Percentiles rank a stretch among this genome's conserved stretches.
Evolutionary conservation across 2,113 vertebrate species (phyloP).

Genomic region (Phocoena phocoena): DNA sequence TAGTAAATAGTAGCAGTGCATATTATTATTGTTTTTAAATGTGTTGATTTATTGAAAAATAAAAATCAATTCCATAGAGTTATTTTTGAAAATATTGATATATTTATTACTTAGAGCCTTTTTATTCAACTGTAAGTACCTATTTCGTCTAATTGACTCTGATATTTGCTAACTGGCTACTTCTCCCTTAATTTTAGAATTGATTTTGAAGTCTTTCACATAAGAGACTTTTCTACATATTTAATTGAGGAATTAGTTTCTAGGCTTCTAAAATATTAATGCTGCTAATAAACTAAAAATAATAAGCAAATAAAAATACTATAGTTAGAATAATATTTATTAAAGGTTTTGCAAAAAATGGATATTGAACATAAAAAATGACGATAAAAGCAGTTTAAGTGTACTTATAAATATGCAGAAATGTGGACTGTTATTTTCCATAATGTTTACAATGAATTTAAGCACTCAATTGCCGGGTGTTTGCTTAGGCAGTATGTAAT

Average conservation of each 20-base stretch:
- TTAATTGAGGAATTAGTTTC: conserved; percentile 11
- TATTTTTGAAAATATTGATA: conserved; percentile 19
- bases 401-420: conserved; percentile 18
- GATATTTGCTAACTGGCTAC: not conserved
- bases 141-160: not conserved
- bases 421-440: not conserved
- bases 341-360: not conserved
- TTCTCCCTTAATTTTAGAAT: conserved; percentile 15
- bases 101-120: conserved; percentile 1
- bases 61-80: not conserved
- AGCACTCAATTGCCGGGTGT: not conserved
- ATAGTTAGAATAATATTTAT: not conserved
- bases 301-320: not conserved
- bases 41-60: not conserved
- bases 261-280: not conserved
- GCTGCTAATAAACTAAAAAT: conserved; percentile 24
- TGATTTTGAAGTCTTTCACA: not conserved
- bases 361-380: not conserved
- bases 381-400: not conserved
- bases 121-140: conserved; percentile 1
- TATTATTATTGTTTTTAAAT: not conserved
- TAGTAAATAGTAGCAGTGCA: not conserved
- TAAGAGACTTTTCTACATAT: not conserved
- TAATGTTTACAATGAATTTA: conserved; percentile 42
- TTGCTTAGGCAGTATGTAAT: conserved; percentile 1